phyloP scores from a whole-genome alignment of 2,797 vertebrate genomes.

The Tokudaia tokunoshimensis region DNA sequence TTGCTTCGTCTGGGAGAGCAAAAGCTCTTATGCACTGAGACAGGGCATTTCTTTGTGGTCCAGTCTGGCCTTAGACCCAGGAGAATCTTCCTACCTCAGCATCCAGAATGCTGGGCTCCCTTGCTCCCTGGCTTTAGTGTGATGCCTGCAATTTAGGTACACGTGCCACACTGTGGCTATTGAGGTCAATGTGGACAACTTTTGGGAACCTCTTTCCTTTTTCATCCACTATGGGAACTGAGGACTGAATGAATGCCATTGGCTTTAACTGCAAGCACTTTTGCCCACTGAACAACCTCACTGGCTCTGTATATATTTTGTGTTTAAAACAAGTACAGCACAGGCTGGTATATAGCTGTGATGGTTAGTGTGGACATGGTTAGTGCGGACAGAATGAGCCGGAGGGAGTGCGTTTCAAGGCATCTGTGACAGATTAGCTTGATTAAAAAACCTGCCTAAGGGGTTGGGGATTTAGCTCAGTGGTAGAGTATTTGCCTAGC shows the following conservation, averaged over 20 bases:
- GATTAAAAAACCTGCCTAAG: neutral
- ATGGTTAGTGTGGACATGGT: neutral
- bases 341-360: neutral
- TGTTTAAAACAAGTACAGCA: neutral
- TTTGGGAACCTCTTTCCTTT: neutral
- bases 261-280: neutral
- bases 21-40: neutral
- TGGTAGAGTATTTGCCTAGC: too few relatives aligned
- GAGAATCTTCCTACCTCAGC: too few relatives aligned
- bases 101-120: neutral
- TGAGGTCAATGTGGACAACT: neutral
- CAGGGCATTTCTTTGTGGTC: neutral
- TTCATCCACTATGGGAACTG: neutral
- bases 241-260: neutral
- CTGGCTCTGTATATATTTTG: neutral
- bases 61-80: neutral
- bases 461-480: too few relatives aligned
- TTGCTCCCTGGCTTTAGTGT: neutral
- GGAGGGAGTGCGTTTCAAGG: neutral
- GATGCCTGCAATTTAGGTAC: neutral
- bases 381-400: neutral
- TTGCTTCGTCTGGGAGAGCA: neutral
- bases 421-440: neutral
- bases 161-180: too few relatives aligned
- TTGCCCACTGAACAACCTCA: neutral